These are phyloP conservation scores for Pseudomyrmex concolor DNA, from an alignment of 1,140 invertebrate genomes.

Conservation along the genomic window DNA sequence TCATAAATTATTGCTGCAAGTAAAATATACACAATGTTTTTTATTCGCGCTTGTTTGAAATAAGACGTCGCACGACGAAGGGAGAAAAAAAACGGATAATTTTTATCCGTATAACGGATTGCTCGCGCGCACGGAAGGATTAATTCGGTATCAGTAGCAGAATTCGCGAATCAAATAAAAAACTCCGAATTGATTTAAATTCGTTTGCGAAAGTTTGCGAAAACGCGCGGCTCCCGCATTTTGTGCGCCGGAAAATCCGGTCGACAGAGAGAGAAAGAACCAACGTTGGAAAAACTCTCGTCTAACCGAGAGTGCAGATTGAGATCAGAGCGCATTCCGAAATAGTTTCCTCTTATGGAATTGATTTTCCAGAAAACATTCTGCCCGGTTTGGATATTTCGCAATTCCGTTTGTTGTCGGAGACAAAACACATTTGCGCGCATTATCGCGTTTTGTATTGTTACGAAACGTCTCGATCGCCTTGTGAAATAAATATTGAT, in stretches of 20 bases:
- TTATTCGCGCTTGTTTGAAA: neutral
- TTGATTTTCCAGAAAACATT: constrained; percentile 35
- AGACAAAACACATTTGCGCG: constrained; percentile 16
- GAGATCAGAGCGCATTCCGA: neutral
- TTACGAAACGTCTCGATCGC: constrained; percentile 24
- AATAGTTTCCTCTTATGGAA: constrained; percentile 43
- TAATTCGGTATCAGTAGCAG: constrained; percentile 12
- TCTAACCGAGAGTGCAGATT: neutral
- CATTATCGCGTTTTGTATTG: constrained; percentile 49
- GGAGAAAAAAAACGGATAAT: neutral
- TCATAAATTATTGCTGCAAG: too few species aligned
- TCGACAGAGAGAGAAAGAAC: neutral
- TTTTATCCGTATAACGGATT: constrained; percentile 1
- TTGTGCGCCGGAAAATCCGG: neutral
- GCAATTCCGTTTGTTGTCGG: constrained; percentile 4
- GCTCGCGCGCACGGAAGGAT: neutral
- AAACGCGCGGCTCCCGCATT: neutral
- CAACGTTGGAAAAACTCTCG: neutral
- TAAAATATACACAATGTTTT: neutral
- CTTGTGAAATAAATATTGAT: constrained; percentile 25
- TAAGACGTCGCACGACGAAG: too few species aligned
- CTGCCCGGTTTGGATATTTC: constrained; percentile 11
- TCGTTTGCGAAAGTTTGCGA: constrained; percentile 12
- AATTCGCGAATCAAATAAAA: constrained; percentile 37
- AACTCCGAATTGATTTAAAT: neutral